phyloP scores from a whole-genome alignment of 2,797 vertebrate species.

The Rhinoraja longicauda region DNA sequence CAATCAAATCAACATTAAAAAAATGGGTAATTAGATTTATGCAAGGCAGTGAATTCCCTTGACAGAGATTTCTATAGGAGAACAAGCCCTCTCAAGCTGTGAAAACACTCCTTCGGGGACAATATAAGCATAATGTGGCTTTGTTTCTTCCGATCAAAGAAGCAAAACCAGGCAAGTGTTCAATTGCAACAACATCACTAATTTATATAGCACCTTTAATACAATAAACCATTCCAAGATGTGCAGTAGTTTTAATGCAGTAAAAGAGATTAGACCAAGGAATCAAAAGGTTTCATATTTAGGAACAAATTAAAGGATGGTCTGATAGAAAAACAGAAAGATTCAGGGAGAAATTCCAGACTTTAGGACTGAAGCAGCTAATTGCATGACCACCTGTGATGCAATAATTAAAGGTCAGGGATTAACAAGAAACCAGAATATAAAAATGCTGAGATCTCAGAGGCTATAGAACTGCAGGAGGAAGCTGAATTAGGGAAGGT shows the following conservation, averaged over 20 bases:
- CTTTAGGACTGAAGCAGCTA: not conserved
- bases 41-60: not conserved
- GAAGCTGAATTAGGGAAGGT: not conserved
- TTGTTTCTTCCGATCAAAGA: not conserved
- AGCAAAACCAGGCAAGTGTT: not conserved
- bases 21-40: not conserved
- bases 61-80: not conserved
- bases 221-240: not conserved
- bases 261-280: not conserved
- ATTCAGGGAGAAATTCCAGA: not conserved
- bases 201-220: not conserved
- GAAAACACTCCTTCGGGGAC: not conserved
- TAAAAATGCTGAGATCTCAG: not conserved
- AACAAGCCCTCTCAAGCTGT: not conserved
- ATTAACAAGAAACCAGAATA: too few species aligned
- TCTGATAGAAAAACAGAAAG: not conserved
- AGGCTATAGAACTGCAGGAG: not conserved
- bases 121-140: not conserved
- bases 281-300: not conserved
- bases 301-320: not conserved
- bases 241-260: not conserved
- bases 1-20: slow-evolving; percentile 6
- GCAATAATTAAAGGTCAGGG: not conserved
- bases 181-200: not conserved
- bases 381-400: not conserved